Percentiles rank a stretch among this genome's conserved stretches.
These are phyloP conservation scores for Recurvirostra avosetta DNA, from an alignment of 2,113 vertebrate genomes.

Conservation along the genomic window DNA sequence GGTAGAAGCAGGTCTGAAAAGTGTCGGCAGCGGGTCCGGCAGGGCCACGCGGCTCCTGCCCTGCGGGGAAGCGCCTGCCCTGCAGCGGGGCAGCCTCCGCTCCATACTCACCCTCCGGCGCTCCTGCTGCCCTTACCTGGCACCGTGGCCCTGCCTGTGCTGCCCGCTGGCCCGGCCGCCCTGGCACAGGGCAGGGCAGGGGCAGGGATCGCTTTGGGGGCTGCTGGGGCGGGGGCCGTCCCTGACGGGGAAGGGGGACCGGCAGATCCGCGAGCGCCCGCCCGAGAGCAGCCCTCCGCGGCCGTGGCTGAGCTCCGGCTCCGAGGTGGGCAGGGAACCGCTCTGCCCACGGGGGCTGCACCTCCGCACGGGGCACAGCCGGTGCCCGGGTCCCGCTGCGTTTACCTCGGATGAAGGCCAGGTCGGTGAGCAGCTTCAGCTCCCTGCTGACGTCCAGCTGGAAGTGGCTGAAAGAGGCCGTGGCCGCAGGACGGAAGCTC, in stretches of 20 bases:
- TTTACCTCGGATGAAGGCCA: slow-evolving; percentile 90
- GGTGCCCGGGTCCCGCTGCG: slow-evolving; percentile 32
- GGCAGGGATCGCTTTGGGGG: background rate
- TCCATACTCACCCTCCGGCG: slow-evolving; percentile 23
- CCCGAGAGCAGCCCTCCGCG: no score
- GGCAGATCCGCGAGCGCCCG: background rate
- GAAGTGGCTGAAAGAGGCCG: slow-evolving; percentile 87
- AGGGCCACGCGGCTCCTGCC: slow-evolving; percentile 18
- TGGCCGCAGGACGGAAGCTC: slow-evolving; percentile 83
- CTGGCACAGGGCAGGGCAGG: background rate
- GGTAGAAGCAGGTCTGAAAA: slow-evolving; percentile 69
- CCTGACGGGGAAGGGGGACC: slow-evolving; percentile 19
- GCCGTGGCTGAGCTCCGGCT: background rate
- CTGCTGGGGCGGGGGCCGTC: slow-evolving; percentile 5
- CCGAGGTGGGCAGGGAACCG: background rate
- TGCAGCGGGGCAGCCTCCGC: background rate
- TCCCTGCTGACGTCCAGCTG: slow-evolving; percentile 89
- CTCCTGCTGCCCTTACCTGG: slow-evolving; percentile 20
- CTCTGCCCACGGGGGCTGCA: slow-evolving; percentile 16
- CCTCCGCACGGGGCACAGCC: background rate
- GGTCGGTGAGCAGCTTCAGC: slow-evolving; percentile 81
- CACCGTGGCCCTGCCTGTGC: slow-evolving; percentile 21
- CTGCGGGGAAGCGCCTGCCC: background rate
- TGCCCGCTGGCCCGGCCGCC: background rate
- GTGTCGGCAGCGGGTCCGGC: slow-evolving; percentile 44